Evolutionary conservation across 2,888 invertebrate genomes (phyloP).

Genomic region (Boloria euphrosyne): DNA sequence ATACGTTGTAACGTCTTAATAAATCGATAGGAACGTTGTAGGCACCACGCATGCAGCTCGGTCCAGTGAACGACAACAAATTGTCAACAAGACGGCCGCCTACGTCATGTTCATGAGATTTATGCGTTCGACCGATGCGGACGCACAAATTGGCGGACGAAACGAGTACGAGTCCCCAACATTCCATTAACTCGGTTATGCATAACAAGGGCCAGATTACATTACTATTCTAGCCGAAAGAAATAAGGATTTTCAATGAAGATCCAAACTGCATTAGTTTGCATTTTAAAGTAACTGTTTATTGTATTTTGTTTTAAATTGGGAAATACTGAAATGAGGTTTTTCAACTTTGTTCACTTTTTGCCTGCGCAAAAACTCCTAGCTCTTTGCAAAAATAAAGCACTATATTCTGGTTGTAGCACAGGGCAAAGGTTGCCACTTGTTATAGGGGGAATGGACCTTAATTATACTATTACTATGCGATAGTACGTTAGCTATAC

Average conservation of each 20-base stretch:
- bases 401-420: constrained; percentile 24
- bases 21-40: constrained; percentile 33
- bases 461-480: constrained; percentile 33
- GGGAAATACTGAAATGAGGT: neutral
- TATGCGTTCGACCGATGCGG: constrained; percentile 66
- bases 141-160: constrained; percentile 76
- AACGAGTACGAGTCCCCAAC: constrained; percentile 53
- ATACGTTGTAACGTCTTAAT: constrained; percentile 37
- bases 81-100: constrained; percentile 78
- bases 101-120: constrained; percentile 74
- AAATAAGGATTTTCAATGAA: constrained; percentile 30
- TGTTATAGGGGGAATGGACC: constrained; percentile 35
- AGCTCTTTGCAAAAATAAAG: constrained; percentile 21
- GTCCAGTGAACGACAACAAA: constrained; percentile 50
- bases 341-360: neutral
- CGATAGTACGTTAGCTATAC: constrained; percentile 16
- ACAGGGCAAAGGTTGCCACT: constrained; percentile 35
- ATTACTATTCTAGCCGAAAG: constrained; percentile 28
- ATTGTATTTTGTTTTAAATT: constrained; percentile 7
- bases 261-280: constrained; percentile 28
- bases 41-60: constrained; percentile 21
- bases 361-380: neutral
- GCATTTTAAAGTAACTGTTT: constrained; percentile 17
- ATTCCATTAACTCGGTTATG: constrained; percentile 53
- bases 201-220: constrained; percentile 57